Percentiles rank a stretch among this genome's conserved stretches.
Evolutionary conservation across 2,888 invertebrate genomes (phyloP).

Genomic region (Megastigmus dorsalis): DNA sequence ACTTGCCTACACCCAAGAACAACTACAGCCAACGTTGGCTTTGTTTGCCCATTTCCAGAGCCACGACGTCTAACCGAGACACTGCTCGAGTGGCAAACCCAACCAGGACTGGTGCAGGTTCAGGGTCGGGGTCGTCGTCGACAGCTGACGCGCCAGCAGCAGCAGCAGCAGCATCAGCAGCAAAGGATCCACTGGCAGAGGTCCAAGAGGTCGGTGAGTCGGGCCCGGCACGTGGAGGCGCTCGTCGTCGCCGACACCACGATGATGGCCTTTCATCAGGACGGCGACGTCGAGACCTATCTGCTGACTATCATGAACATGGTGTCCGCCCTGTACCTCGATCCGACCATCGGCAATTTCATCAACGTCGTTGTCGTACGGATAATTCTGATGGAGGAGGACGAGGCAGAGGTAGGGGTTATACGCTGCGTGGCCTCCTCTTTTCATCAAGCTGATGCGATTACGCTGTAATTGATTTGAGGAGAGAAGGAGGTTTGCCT

Average conservation of each 20-base stretch:
- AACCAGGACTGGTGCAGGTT: slow-evolving; percentile 75
- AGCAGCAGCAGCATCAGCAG: not conserved
- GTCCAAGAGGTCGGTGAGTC: slow-evolving; percentile 81
- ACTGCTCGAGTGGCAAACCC: slow-evolving; percentile 79
- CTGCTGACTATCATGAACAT: slow-evolving; percentile 95
- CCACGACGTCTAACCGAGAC: slow-evolving; percentile 70
- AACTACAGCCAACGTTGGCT: no score
- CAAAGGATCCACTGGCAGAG: slow-evolving; percentile 62
- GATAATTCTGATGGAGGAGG: slow-evolving; percentile 85
- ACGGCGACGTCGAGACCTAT: slow-evolving; percentile 88
- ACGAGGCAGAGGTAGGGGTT: slow-evolving; percentile 75
- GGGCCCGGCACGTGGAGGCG: slow-evolving; percentile 87
- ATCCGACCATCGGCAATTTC: slow-evolving; percentile 92
- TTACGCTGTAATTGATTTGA: slow-evolving; percentile 20
- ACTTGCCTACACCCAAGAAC: no score
- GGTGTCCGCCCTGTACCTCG: slow-evolving; percentile 89
- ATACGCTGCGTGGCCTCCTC: not conserved
- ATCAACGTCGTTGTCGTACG: slow-evolving; percentile 93
- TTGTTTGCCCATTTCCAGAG: slow-evolving; percentile 59
- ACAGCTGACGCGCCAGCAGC: slow-evolving; percentile 55
- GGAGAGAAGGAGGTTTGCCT: not conserved
- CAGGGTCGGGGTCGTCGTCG: slow-evolving; percentile 73
- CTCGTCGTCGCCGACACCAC: slow-evolving; percentile 90
- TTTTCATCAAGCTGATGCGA: slow-evolving; percentile 35
- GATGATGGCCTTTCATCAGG: slow-evolving; percentile 90